Base-by-base conservation (phyloP, 2,888 invertebrate genomes). In the Tetrapedia diversipes region DNA sequence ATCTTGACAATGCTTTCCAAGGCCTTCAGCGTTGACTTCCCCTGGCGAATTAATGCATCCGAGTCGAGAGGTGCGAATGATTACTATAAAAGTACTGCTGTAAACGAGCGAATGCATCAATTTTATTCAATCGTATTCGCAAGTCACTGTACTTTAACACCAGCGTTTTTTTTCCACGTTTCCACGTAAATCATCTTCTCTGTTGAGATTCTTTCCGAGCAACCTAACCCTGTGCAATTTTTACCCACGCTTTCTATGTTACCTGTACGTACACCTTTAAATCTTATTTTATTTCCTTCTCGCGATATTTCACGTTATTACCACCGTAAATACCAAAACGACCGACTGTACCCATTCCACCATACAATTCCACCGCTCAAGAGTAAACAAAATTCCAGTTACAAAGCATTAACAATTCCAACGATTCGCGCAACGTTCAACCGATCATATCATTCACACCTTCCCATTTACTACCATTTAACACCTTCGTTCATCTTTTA, bases 51-150 rank as follows among this genome's bases (percentile, higher is more conserved):
- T 49, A 37, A 37, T 34, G 43, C 43, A 49, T 43, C 41, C 7
- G 19, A n/a, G 47, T 14, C 47, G 47, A 29, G 32, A 34, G 24
- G 49, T 49, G 27, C 27, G n/a, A 19, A 29, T 63, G 63, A 51
- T 27, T 27, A 39, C 51, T 39, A 37, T 16, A 34, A 49, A 63
- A 63, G n/a, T 63, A 34, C 49, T 63, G n/a, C 39, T 22, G 45
- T 61, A 47, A 61, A 61, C 24, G 60, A 61, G 60, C 43, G 43
- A 32, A 61, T 45, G 34, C 49, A 53, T 41, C 64, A 39, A 39
- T 39, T 53, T 64, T 37, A 39, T 64, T 39, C 39, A 41, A 65
- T 41, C 29, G 43, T 56, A 43, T 37, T 22, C 56, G 43, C 56
- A 54, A 51, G 49, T 37, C 49, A 49, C 37, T 39, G 56, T 56